Base-by-base conservation (phyloP, 2,113 vertebrate genomes). In the Sinocyclocheilus anophthalmus region DNA sequence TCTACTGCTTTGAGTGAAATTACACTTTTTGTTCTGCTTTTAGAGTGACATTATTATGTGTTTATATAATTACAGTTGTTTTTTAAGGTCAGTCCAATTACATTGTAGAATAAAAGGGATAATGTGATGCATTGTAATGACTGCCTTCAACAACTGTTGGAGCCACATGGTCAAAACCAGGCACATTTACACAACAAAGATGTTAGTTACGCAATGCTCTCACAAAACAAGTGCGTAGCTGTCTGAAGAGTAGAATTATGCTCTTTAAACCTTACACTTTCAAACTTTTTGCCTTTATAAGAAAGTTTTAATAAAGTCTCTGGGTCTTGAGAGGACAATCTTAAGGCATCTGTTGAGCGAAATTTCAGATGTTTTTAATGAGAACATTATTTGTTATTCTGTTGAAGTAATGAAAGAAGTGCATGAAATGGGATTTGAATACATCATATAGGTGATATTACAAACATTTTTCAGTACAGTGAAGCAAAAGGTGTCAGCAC, bases 291-390 rank as follows among this genome's bases (percentile, higher is more conserved):
- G n/a, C 48, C 24, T 37, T 78, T 48, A 75, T 45, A 42, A 75
- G 70, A n/a, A 42, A 75, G 39, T 75, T 39, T 45, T 2, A 45
- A 8, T 75, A 45, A 20, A 78, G 13, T 18, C 48, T 73, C 57
- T 67, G 4, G 75, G 33, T 76, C 80, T 76, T 63, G 55, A 89
- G 79, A 69, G 73, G 76, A 76, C 53, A 80, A 77, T 82, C 84
- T 65, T 55, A 87, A 65, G 24, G 30, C 24, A 67, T 33, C 10
- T 67, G 26, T 33, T 33, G 16, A 37, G 14, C 3, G 4, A 33
- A 33, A 9, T 33, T 8, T 69, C 6, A 37, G 67, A 37, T 0
- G 3, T 20, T 70, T 70, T 70, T 37, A 70, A 70, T 69, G 65
- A 69, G 33, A 69, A 37, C 30, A 1, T 37, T 20, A 4, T 20